Base-by-base conservation (phyloP, 2,888 invertebrate species). In the Myathropa florea region DNA sequence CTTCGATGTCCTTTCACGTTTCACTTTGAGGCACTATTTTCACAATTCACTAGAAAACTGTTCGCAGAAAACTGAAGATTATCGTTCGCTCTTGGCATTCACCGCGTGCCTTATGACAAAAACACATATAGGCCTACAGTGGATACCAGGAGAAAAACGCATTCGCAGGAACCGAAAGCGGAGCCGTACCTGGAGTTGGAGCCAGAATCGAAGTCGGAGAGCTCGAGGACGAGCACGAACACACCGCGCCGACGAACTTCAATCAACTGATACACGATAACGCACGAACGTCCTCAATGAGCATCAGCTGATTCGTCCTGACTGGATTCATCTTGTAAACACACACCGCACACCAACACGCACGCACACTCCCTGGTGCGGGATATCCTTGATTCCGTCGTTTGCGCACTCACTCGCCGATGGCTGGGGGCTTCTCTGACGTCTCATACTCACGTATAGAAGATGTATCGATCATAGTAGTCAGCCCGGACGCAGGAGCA, bases 71-170 rank as follows among this genome's bases (percentile, higher is more conserved):
- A 18, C 67, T 71, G 90, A 91, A 92, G 94, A 92, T 90, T 92
- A 93, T 92, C 94, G 96, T 96, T 96, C 96, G 96, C 97, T 97
- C 97, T 98, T 98, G 98, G 98, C 98, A 98, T 98, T 98, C 98
- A 98, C 98, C 98, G 98, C 98, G 98, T 98, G 98, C 98, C 98
- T 98, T 98, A 98, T 97, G 97, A 96, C 95, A 91, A 93, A 91
- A 93, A 94, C 94, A 96, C 96, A 97, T 98, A 98, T 95, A 97
- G 97, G 95, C 96, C 96, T 95, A 95, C 97, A 97, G 97, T 97
- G 97, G 97, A 97, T 96, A 96, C 97, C 96, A 97, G 97, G 97
- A 97, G 96, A 94, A 94, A 94, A 95, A 93, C 92, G 93, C 75
- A 80, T 73, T 80, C 60, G 61, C 14, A 57, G 24, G 57, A 63